Evolutionary conservation across 2,113 vertebrate genomes (phyloP), one percentile per base, ranked within the genome.

Genomic region (Gasterosteus nipponicus): DNA sequence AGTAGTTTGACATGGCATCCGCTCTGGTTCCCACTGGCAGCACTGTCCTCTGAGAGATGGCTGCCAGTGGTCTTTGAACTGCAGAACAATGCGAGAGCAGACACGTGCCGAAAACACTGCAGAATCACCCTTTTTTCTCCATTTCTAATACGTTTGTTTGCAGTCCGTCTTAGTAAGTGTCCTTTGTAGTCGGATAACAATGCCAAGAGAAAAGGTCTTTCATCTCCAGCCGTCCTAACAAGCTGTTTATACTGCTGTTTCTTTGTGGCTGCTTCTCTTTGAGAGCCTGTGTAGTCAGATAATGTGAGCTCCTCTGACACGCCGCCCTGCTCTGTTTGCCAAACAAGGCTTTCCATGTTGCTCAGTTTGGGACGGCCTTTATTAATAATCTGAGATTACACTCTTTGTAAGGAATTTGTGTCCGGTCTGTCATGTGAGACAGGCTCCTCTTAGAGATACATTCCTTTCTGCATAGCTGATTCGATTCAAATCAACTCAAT

Each of bases 201-300:
- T 60, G 29, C 61, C 65, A 47, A 75, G 76, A 41, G 58, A 87
- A 22, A 68, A 78, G 68, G 78, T 60, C 68, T 75, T 76, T 77
- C 81, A 69, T 84, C 69, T 67, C 38, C 67, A 47, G 41, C 69
- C 58, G 51, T 16, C 61, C 73, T 85, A 86, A 78, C 83, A 79
- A 83, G 78, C 67, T 81, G 87, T 85, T 89, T 86, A 60, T 72
- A 7, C 75, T 26, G 51, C 46, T 29, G 39, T 47, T 71, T 74
- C 79, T 83, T 70, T 78, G 66, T 51, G 53, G 14, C 26, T 4
- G 42, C 7, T 18, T 16, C 26, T 76, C 68, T 74, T 46, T 80
- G 76, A 84, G 29, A 49, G 80, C 57, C 80, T 91, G 86, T 91
- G 86, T 85, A 83, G 77, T 76, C 41, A 60, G 74, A 71, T 79